Base-by-base conservation (phyloP, 2,113 vertebrate genomes). In the Lethenteron reissneri region DNA sequence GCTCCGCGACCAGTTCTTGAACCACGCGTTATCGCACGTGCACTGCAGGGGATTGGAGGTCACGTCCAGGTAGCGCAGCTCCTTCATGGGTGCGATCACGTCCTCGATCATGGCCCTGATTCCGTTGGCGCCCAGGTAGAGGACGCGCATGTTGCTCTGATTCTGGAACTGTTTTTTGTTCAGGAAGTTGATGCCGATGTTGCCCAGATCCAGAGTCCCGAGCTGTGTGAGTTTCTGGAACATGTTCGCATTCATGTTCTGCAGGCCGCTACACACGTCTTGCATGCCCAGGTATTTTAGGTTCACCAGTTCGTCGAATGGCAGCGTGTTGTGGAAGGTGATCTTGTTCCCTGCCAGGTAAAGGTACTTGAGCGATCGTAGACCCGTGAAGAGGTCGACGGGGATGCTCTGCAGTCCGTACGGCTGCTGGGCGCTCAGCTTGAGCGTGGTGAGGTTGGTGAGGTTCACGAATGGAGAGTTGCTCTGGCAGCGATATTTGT, bases 161-260 rank as follows among this genome's bases (percentile, higher is more conserved):
- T 85, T 83, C 12, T 83, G 84, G 3, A 92, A 85, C 14, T 89
- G 82, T 0, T 84, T 78, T 10, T 78, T 73, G 21, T 79, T 78
- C 72, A 91, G 72, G 1, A 80, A 81, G 21, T 81, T 82, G 14
- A 89, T 78, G 56, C 80, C 80, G 1, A 76, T 78, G 3, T 85
- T 90, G 79, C 89, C 85, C 72, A 83, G 71, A 25, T 70, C 17
- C 62, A 92, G 75, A n/a, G 1, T 73, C 14, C 70, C 77, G 59
- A 95, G 73, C 10, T 75, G 79, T 58, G 58, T 75, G 10, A 88
- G 79, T 73, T 85, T 89, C 77, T 82, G 85, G 77, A 91, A 91
- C 71, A 85, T 69, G 2, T 85, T 85, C 0, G 85, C 78, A 0
- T 81, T 77, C 12, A 87, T 78, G 4, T 81, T 72, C 11, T 79